A percentile compares a stretch with the other conserved stretches of the same genome.
Evolutionary conservation across 1,140 invertebrate species (phyloP).

Genomic region (Drosophila bifasciata): DNA sequence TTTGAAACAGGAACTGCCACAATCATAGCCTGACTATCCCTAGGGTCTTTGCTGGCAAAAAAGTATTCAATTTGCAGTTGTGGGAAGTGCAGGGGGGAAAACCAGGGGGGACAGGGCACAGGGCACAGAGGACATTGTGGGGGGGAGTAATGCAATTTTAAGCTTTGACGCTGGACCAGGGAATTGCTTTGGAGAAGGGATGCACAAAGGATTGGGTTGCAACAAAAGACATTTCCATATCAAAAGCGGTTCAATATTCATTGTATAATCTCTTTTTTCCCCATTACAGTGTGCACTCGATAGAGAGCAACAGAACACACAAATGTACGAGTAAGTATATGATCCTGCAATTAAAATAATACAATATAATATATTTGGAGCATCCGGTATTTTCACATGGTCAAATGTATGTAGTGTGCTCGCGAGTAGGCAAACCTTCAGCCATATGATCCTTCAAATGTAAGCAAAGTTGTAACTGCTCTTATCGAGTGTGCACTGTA

Average conservation of each 20-base stretch:
- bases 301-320: too few species aligned
- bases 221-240: slow-evolving; percentile 27
- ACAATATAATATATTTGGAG: too few species aligned
- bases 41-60: slow-evolving; percentile 11
- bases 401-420: too few species aligned
- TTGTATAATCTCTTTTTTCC: slow-evolving; percentile 22
- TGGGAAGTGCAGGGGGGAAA: background rate
- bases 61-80: slow-evolving; percentile 43
- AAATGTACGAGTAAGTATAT: too few species aligned
- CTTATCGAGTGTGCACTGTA: too few species aligned
- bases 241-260: slow-evolving; percentile 25
- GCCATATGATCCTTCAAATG: too few species aligned
- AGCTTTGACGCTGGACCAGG: background rate
- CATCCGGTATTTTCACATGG: too few species aligned
- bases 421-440: too few species aligned
- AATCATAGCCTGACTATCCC: slow-evolving; percentile 3
- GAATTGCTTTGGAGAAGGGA: background rate
- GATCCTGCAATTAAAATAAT: too few species aligned
- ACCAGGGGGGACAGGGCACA: background rate
- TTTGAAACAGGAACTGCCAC: slow-evolving; percentile 14
- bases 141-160: slow-evolving; percentile 24
- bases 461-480: background rate
- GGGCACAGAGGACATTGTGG: too few species aligned
- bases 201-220: background rate
- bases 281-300: background rate